Evolutionary conservation across 2,797 vertebrate species (phyloP), one percentile per base, ranked within the genome.

Genomic region (Emys orbicularis): DNA sequence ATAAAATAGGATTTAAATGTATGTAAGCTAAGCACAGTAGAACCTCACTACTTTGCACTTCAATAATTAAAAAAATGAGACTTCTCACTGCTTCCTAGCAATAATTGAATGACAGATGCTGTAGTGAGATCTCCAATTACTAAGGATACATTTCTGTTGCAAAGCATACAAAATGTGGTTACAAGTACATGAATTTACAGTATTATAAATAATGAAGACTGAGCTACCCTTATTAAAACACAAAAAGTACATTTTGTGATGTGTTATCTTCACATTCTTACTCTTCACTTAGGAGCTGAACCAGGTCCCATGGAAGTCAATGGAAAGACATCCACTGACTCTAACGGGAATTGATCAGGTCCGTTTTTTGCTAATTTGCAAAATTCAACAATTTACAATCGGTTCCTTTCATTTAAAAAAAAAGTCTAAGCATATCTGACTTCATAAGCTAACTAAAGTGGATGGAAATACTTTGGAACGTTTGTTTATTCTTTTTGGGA

Each of bases 41-140:
- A 97, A 92, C 92, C 93, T 96, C 97, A 86, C 91, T 94, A 97
- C 97, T 94, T 97, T 95, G 65, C 53, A 52, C 59, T 86, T 68
- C 91, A 96, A 95, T 92, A 95, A 95, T 92, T 91, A 65, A 57
- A 90, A 68, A 81, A 86, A 54, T 84, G 80, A 86, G 90, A 34
- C 47, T 96, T 92, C 41, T 74, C 90, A 85, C 41, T 94, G 87
- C 94, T 80, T 96, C 65, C 12, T 34, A 90, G 90, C 83, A 92
- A 19, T 81, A 27, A 81, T 77, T 91, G 89, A 87, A 92, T 27
- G 89, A 59, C 68, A 96, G 82, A 76, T 34, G 81, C 84, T 87
- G 29, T 21, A 34, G 65, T 50, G 84, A 92, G 93, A 65, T 34
- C 89, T 41, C 72, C 57, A 12, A 50, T 88, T 94, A 87, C 85